Percentiles rank a stretch among this genome's conserved stretches.
Evolutionary conservation across 2,113 vertebrate species (phyloP).

Genomic region (Amphiprion ocellaris): DNA sequence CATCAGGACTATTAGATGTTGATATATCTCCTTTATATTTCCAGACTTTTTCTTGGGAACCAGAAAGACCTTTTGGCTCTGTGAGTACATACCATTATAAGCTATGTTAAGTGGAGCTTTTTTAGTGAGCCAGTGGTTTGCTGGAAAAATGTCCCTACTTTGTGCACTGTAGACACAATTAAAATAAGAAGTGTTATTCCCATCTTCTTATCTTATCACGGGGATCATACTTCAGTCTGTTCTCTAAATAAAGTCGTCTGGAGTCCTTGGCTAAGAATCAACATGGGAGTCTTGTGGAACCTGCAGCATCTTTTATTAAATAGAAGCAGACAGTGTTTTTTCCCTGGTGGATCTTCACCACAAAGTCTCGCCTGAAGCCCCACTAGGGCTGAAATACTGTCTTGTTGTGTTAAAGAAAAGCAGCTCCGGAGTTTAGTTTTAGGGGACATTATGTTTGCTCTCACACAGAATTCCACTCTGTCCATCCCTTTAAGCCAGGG

Average conservation of each 20-base stretch:
- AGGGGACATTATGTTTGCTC: conserved; percentile 28
- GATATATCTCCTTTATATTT: conserved; percentile 28
- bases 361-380: conserved; percentile 26
- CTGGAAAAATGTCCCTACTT: background rate
- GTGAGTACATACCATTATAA: conserved; percentile 9
- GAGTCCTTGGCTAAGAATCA: conserved; percentile 25
- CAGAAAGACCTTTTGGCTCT: conserved; percentile 35
- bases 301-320: conserved; percentile 52
- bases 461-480: conserved; percentile 31
- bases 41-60: conserved; percentile 58
- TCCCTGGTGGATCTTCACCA: conserved; percentile 13
- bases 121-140: background rate
- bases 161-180: background rate
- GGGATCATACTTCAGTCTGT: conserved; percentile 36
- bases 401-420: conserved; percentile 49
- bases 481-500: conserved; percentile 6
- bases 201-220: conserved; percentile 33
- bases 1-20: conserved; percentile 17
- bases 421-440: conserved; percentile 35
- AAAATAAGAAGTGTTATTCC: background rate
- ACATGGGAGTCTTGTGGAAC: conserved; percentile 12
- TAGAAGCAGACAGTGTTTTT: conserved; percentile 42
- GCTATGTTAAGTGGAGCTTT: background rate
- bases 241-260: conserved; percentile 41
- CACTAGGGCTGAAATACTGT: conserved; percentile 36